Evolutionary conservation across 2,113 vertebrate species (phyloP), one percentile per base, ranked within the genome.

Genomic region (Miniopterus natalensis): DNA sequence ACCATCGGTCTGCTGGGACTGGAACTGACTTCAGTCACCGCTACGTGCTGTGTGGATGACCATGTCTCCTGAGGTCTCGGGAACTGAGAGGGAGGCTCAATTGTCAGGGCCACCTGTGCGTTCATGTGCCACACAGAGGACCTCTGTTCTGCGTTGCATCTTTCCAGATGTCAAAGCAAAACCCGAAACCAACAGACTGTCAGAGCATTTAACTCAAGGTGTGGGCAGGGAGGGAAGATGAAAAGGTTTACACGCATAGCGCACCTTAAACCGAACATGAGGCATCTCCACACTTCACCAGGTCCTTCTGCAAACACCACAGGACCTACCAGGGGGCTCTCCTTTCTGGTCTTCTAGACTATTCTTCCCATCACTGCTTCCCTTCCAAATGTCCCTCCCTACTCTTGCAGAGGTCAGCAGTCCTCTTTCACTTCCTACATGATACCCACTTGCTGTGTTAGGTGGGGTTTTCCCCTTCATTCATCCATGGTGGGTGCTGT

Each of bases 231-330:
- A 49, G 20, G n/a, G 40, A n/a, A n/a, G 78, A 4, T 0, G 3
- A 47, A 55, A 20, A 49, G 21, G 75, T 57, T 4, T 27, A 29
- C 18, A 3, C 2, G 0, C 18, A 17, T 20, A 31, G 3, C 10
- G 8, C n/a, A 12, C 8, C 55, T 65, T 25, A 3, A 8, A 3
- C 0, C 0, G 47, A 79, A 27, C 3, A 6, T 0, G 10, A 47
- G 31, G 36, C 29, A 0, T 45, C n/a, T 40, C 31, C 14, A 0
- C 0, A 7, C 36, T 2, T 27, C 31, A 5, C 23, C 13, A 2
- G 36, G 36, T 17, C 11, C 36, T 31, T 23, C 31, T 1, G 18
- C 27, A 3, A 1, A 6, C 1, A 20, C 1, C 27, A 1, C 6
- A 6, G 88, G 20, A n/a, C 7, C 55, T 12, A 0, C 15, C 21